Evolutionary conservation across 2,888 invertebrate genomes (phyloP), one percentile per base, ranked within the genome.

Genomic region (Euzophera pinguis): DNA sequence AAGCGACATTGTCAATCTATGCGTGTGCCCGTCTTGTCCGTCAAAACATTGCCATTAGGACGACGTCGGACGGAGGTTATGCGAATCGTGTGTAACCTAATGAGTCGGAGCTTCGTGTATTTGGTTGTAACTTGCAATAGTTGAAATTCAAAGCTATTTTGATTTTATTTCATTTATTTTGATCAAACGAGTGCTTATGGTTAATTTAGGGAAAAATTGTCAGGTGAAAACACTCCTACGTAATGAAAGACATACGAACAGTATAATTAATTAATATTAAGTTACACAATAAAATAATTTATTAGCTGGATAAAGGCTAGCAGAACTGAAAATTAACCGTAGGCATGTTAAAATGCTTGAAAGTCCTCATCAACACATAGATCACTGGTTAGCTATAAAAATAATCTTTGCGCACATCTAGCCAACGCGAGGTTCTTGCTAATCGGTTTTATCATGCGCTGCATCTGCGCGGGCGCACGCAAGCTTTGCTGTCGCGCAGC

Each of bases 401-500:
- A 42, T 16, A 29, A 50, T 34, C 35, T 42, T 12, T 50, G 52
- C 49, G 53, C 53, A 56, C 57, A 57, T 56, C 58, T 56, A 53
- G 54, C 53, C 53, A 54, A 53, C 57, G 52, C 43, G 53, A 50
- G 48, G 52, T 35, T 50, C 57, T 56, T 57, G 59, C 57, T 53
- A 60, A 65, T 65, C 63, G 65, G 65, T 62, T 65, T 64, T 66
- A 67, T 67, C 73, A 73, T 70, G 65, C 56, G 50, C 65, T 69
- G 61, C 64, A 64, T 64, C 63, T 39, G 49, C 48, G 47, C 42
- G 53, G 53, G 65, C 62, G 75, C 84, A 83, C 84, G 84, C 84
- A 75, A 82, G 75, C 71, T 69, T 64, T 54, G 69, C 71, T 84
- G 85, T 84, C 78, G 74, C 84, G 62, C 85, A 83, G 84, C 84